Percentiles rank a stretch among this genome's conserved stretches.
Evolutionary conservation across 2,797 vertebrate genomes (phyloP).

Genomic region (Ceryle rudis): DNA sequence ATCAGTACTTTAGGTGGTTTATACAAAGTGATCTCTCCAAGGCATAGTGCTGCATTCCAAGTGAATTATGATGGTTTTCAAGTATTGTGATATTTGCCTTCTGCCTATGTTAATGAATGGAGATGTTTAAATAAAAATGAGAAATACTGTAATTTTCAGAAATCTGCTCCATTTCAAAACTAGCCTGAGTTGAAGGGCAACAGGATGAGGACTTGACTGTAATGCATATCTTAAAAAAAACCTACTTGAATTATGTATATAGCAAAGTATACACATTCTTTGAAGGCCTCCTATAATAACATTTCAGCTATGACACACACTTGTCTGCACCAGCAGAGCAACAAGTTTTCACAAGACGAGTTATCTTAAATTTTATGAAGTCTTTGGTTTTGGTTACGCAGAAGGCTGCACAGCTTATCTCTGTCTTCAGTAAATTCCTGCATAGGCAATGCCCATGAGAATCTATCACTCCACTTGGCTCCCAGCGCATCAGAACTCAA

Average conservation of each 20-base stretch:
- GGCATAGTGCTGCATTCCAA: neutral
- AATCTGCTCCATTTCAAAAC: neutral
- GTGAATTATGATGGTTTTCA: neutral
- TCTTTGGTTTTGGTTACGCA: neutral
- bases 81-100: neutral
- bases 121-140: neutral
- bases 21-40: neutral
- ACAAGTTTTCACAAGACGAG: neutral
- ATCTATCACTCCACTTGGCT: accelerated
- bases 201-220: neutral
- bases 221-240: neutral
- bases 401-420: neutral
- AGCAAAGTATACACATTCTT: neutral
- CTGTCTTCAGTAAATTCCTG: neutral
- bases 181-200: neutral
- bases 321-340: neutral
- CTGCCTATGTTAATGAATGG: neutral
- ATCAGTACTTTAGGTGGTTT: neutral
- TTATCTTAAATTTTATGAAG: neutral
- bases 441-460: neutral
- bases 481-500: neutral
- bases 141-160: neutral
- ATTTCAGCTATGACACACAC: neutral
- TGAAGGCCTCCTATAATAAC: neutral
- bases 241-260: neutral